Conservation (phyloP, 2,797 vertebrate species). For the Botia almorhae region DNA sequence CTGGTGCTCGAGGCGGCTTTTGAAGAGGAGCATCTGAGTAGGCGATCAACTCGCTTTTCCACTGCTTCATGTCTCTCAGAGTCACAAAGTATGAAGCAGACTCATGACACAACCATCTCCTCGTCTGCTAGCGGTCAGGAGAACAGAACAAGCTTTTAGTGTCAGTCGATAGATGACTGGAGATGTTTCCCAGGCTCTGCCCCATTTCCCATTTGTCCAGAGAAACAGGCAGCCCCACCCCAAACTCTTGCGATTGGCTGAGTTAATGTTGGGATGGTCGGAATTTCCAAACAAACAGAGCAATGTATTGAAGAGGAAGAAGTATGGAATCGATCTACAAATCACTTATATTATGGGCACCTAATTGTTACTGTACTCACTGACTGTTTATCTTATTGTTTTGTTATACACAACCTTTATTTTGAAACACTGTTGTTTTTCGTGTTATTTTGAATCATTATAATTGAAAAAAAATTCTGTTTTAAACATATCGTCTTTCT, state of each 20-base stretch:
- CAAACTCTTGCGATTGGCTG: neutral
- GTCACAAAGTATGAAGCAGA: neutral
- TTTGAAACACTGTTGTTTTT: neutral
- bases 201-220: too few relatives aligned
- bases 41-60: constrained; percentile 55
- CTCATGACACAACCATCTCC: neutral
- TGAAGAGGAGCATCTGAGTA: constrained; percentile 66
- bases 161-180: neutral
- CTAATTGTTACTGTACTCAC: too few relatives aligned
- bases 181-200: neutral
- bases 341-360: too few relatives aligned
- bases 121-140: constrained; percentile 9
- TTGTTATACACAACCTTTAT: neutral
- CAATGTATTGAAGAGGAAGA: too few relatives aligned
- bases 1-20: constrained; percentile 78
- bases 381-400: neutral
- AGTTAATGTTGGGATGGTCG: too few relatives aligned
- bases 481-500: too few relatives aligned
- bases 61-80: constrained; percentile 40
- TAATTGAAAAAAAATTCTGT: neutral
- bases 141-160: neutral
- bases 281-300: too few relatives aligned
- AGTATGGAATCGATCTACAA: too few relatives aligned
- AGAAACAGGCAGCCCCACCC: neutral
- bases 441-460: neutral